Conservation (phyloP, 92 coral and sea anemone species). For the Paramuricea clavata region DNA sequence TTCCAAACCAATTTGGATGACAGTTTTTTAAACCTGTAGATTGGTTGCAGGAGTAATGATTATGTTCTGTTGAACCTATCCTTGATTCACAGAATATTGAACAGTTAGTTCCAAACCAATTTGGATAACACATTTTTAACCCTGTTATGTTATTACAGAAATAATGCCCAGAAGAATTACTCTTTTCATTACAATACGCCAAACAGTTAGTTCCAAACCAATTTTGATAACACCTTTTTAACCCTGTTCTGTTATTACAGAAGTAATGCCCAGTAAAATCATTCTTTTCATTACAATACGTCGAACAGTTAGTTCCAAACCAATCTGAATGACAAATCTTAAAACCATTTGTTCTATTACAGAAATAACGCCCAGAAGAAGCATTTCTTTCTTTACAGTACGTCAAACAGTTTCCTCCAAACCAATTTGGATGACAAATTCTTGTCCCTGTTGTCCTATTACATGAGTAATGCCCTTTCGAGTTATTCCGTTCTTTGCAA, state of each 20-base stretch:
- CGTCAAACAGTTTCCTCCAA: conserved; percentile 6
- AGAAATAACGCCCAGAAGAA: conserved; percentile 27
- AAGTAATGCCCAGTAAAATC: conserved; percentile 12
- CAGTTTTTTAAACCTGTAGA: conserved; percentile 35
- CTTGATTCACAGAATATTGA: neutral
- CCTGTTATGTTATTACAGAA: conserved; percentile 33
- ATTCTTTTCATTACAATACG: conserved; percentile 62
- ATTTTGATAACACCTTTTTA: conserved; percentile 41
- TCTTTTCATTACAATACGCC: neutral
- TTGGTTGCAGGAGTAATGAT: conserved; percentile 18
- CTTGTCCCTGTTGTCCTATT: conserved; percentile 53
- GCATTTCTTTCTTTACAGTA: conserved; percentile 9
- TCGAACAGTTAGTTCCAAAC: conserved; percentile 77
- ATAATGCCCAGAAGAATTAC: conserved; percentile 46
- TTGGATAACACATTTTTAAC: conserved; percentile 16
- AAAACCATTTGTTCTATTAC: conserved; percentile 20
- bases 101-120: conserved; percentile 39
- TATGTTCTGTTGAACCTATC: too few relatives aligned
- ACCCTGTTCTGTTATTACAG: conserved; percentile 46
- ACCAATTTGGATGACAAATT: conserved; percentile 22
- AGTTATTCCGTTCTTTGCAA: conserved; percentile 67
- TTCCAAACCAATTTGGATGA: conserved; percentile 41
- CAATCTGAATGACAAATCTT: conserved; percentile 75
- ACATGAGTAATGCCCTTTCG: neutral
- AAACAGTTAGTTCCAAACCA: conserved; percentile 54